Base-by-base conservation (phyloP, 2,888 invertebrate genomes). In the Acrobasis suavella region DNA sequence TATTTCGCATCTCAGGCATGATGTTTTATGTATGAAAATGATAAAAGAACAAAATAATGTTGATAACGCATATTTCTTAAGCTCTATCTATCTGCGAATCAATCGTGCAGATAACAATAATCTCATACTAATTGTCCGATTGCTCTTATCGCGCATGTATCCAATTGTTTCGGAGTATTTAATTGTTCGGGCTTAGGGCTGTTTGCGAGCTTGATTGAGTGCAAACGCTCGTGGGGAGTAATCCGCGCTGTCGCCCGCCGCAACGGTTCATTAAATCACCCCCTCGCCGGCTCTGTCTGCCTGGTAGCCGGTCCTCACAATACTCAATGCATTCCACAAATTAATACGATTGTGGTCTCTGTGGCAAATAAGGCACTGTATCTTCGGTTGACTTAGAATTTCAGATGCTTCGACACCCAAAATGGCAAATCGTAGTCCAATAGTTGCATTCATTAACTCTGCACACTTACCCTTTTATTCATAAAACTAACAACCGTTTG, bases 161-260 rank as follows among this genome's bases (percentile, higher is more conserved):
- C 81, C 81, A 81, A 88, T 89, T 90, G 90, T 90, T 89, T 89
- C 84, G 80, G 78, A 81, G 83, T 89, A 89, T 90, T 89, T 91
- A 91, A 91, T 91, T 89, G 89, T 86, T 79, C 80, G 77, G 82
- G 88, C 85, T 89, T 86, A 87, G 87, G 82, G 86, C 83, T 91
- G 91, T 90, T 91, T 89, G 91, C 88, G 85, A 85, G 89, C 83
- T 85, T 91, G 91, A 91, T 91, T 91, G 90, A 91, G 91, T 90
- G 90, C 89, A 87, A 90, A 88, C 87, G 87, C 77, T 83, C 79
- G 86, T 82, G 86, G 89, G 87, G 90, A 85, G 91, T 89, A 90
- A 89, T 89, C 91, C 91, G 81, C 84, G 86, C 81, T 84, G 89
- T 89, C 89, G 84, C 82, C 85, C 85, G 80, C 89, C 89, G 85